Base-by-base conservation (phyloP, 1,140 invertebrate species). In the Anoplolepis gracilipes region DNA sequence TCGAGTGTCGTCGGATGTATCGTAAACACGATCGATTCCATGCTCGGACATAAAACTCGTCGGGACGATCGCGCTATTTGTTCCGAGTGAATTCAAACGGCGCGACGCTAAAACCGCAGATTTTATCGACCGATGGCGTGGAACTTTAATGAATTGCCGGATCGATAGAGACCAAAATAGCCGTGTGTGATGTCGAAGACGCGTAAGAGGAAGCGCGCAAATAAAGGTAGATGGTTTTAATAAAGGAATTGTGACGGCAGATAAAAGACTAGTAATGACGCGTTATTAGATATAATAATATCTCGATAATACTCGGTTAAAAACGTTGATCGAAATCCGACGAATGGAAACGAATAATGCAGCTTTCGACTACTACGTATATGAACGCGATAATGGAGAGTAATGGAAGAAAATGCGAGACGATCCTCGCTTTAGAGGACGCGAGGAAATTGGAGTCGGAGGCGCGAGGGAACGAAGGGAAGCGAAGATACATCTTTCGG, bases 71-170 rank as follows among this genome's bases (percentile, higher is more conserved):
- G 75, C 42, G n/a, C 61, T 65, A 53, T 62, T 36, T 42, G 61
- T 78, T 65, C 28, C 76, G 25, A 76, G 73, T 76, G 75, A 78
- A 78, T 65, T 78, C 76, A 49, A 65, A 78, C 61, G 42, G 42
- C 42, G 61, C 76, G 61, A 78, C 61, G 65, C 16, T 78, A 78
- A 67, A 78, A 78, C 42, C 61, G 61, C 61, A 78, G 42, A 77
- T 77, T 77, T 77, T 57, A 77, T 77, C 57, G 75, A 77, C 75
- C 57, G 28, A 78, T n/a, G 75, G 59, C 39, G 61, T 49, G 61
- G 61, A 53, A 78, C 76, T 78, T 78, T 78, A 78, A 78, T 65
- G 61, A 78, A 78, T 78, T 82, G 67, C 55, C 65, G 49, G 55
- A 73, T 72, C 49, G 67, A 69, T 73, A 39, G 67, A 39, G 67